Percentiles rank a stretch among this genome's conserved stretches.
Evolutionary conservation across 2,888 invertebrate species (phyloP).

Genomic region (Cheilosia grossa): DNA sequence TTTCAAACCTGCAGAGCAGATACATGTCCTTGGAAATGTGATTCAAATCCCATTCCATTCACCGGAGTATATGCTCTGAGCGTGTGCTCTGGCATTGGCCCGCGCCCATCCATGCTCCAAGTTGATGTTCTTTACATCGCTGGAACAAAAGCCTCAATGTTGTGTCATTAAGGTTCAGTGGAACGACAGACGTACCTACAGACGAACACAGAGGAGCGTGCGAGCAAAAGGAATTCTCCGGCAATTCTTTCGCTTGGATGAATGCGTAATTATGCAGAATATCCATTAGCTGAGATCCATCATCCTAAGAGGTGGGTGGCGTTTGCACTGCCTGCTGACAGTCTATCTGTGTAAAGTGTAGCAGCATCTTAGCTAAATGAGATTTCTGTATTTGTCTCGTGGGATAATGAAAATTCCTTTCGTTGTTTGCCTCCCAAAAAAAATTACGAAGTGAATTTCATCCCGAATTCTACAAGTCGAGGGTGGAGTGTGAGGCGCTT

Average conservation of each 20-base stretch:
- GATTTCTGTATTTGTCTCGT: constrained; percentile 46
- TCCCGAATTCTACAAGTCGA: no score
- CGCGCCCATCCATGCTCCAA: constrained; percentile 26
- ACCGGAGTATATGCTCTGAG: constrained; percentile 23
- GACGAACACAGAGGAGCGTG: background rate
- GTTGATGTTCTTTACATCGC: constrained; percentile 50
- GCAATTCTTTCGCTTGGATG: constrained; percentile 60
- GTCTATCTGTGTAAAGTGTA: background rate
- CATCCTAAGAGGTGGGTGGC: constrained; percentile 13
- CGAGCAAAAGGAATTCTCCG: constrained; percentile 34
- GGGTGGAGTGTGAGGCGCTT: no score
- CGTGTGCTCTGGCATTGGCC: background rate
- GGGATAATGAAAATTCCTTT: constrained; percentile 59
- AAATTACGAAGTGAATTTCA: background rate
- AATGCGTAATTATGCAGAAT: constrained; percentile 74
- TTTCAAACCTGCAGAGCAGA: constrained; percentile 36
- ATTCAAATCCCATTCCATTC: constrained; percentile 66
- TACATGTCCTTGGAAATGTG: constrained; percentile 63
- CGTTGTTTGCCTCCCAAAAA: background rate
- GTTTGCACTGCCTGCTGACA: no score
- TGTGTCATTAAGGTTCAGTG: constrained; percentile 68
- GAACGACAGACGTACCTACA: constrained; percentile 38
- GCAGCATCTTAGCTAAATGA: constrained; percentile 64
- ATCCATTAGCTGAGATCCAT: constrained; percentile 71
- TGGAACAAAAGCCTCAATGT: constrained; percentile 63